Base-by-base conservation (phyloP, 2,888 invertebrate genomes). In the Xestoiulus laeticollis region DNA sequence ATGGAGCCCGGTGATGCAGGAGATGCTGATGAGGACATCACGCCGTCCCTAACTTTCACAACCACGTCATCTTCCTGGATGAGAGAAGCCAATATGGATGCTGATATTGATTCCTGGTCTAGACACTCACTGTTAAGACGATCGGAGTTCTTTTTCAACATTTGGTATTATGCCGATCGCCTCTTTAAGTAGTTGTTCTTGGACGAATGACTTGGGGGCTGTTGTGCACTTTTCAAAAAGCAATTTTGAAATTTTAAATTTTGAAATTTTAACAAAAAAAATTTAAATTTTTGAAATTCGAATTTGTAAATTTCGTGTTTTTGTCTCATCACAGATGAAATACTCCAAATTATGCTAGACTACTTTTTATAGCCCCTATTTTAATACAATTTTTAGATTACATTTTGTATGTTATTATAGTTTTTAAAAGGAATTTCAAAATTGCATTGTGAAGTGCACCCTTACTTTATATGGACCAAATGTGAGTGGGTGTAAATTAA, bases 81-180 rank as follows among this genome's bases (percentile, higher is more conserved):
- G 91, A 94, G 97, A 88, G 97, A 98, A 89, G 95, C 97, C 91
- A 96, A 97, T 91, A 97, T 98, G 96, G 98, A 98, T 92, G 97
- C 98, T 2, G 97, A 97, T 91, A 97, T 98, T 90, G 94, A 95
- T 90, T 96, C 96, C 83, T 98, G 98, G 92, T 96, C 97, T n/a
- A 95, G 96, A 90, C 96, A 96, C 89, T 95, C 96, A 88, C 94
- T 98, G 87, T 93, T 97, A 87, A 94, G 96, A 90, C 95, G 96
- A 91, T 97, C 97, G 92, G 98, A 98, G 93, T 98, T 98, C 93
- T 98, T 98, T 95, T 98, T 98, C 95, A 95, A 96, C 90, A 96
- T 98, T 93, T 97, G 96, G 96, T 95, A 95, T 92, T 95, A 96
- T 91, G 96, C 96, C 90, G 95, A 95, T 91, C 95, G 96, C 92